These are phyloP conservation scores for Crossocerus cetratus DNA, from an alignment of 2,888 invertebrate genomes.

Conservation along the genomic window DNA sequence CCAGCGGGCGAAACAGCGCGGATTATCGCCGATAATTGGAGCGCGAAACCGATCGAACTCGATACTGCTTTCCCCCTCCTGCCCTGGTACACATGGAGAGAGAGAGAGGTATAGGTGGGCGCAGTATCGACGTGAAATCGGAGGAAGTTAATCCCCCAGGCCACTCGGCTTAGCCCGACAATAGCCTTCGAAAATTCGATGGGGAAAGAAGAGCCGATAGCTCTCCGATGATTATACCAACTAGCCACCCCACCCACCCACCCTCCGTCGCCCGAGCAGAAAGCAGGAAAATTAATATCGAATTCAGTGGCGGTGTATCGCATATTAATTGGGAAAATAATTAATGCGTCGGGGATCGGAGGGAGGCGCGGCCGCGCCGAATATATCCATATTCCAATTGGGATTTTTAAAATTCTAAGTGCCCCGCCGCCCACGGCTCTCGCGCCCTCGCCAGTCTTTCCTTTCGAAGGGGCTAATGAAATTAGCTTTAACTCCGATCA, in stretches of 20 bases:
- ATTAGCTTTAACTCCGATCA: slow-evolving; percentile 5
- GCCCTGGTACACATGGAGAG: too few species aligned
- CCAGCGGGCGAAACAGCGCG: slow-evolving; percentile 19
- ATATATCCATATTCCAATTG: background rate
- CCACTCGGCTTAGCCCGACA: too few species aligned
- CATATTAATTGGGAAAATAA: background rate
- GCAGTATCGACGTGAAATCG: slow-evolving; percentile 14
- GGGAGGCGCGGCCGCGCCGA: background rate
- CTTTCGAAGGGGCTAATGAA: background rate
- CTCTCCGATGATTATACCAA: too few species aligned
- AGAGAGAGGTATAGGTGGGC: background rate
- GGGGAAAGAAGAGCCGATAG: too few species aligned
- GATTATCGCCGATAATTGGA: slow-evolving; percentile 30
- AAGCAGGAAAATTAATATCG: too few species aligned
- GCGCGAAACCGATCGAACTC: slow-evolving; percentile 17
- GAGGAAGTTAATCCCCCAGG: too few species aligned
- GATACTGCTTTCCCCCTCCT: background rate
- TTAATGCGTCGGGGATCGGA: background rate
- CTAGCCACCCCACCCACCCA: too few species aligned
- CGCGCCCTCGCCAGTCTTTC: background rate
- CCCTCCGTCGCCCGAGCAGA: too few species aligned
- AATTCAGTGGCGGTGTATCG: too few species aligned
- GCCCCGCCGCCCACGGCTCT: background rate
- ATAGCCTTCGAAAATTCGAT: too few species aligned
- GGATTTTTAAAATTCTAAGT: slow-evolving; percentile 1